phyloP scores from a whole-genome alignment of 2,113 vertebrate genomes.

The Aspiorhynchus laticeps region DNA sequence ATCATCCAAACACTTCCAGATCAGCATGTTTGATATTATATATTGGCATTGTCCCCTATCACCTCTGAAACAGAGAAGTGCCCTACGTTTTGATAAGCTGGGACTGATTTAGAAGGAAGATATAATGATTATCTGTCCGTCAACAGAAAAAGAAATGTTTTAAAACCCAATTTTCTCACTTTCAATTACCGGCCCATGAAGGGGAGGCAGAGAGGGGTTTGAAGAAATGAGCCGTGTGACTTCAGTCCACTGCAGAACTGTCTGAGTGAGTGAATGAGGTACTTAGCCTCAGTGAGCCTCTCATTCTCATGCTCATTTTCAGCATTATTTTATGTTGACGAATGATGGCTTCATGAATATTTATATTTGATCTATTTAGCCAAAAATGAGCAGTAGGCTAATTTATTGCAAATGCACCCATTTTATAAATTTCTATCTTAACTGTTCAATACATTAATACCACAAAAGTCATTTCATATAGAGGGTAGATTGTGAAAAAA shows the following conservation, averaged over 20 bases:
- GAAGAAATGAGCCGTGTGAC: conserved; percentile 33
- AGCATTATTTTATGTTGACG: conserved; percentile 14
- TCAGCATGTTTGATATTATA: conserved; percentile 32
- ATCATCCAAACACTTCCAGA: not conserved
- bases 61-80: not conserved
- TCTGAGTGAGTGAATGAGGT: conserved; percentile 22
- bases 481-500: conserved; percentile 3
- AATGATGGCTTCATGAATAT: conserved; percentile 18
- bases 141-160: conserved; percentile 39
- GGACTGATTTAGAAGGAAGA: conserved; percentile 34
- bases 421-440: not conserved
- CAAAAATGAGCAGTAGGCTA: not conserved
- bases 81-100: conserved; percentile 12
- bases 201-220: conserved; percentile 2
- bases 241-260: not conserved
- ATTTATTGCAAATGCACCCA: not conserved
- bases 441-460: not conserved
- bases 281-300: conserved; percentile 14
- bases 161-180: not conserved
- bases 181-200: conserved; percentile 21
- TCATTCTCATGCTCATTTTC: conserved; percentile 17
- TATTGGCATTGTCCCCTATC: conserved; percentile 6
- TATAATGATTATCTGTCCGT: conserved; percentile 37
- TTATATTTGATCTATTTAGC: conserved; percentile 14
- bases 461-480: not conserved